Base-by-base conservation (phyloP, 2,113 vertebrate genomes). In the Sterna hirundo region DNA sequence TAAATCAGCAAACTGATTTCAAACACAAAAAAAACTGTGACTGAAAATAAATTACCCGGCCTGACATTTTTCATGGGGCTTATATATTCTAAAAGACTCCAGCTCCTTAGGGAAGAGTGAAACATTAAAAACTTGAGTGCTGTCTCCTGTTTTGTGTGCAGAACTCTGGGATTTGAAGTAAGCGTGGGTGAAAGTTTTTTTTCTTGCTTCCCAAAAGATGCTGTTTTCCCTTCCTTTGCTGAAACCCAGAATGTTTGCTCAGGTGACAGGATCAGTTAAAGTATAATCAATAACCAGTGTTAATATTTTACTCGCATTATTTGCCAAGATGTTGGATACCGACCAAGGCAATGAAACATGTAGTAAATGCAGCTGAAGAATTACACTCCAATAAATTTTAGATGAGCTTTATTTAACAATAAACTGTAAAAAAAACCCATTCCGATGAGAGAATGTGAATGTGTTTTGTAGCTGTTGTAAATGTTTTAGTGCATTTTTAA, bases 351-450 rank as follows among this genome's bases (percentile, higher is more conserved):
- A 51, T 96, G 89, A 91, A 95, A 90, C 49, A 23, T 34, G 62
- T 36, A 71, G 57, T 94, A 94, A 94, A 95, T 42, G 82, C 93
- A 93, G 81, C 86, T 95, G 78, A 77, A 94, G 94, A 93, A 93
- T 91, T 95, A 93, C 42, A 85, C n/a, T 61, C 75, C 86, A 80
- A 29, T 95, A 95, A 94, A 95, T 94, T 93, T 91, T 82, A 85
- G 75, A 91, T 97, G 58, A 95, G 86, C 84, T 93, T 95, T 95
- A 91, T 97, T 96, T 97, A 97, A 94, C 9, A 80, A 76, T 74
- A 64, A 87, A 88, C 66, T 77, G 21, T 89, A 95, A 95, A 92
- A 90, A 81, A 36, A 0, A 2, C 8, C 18, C 23, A 69, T 65
- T 92, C 47, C 81, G 60, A 36, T 21, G 78, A 79, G 77, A 84